These are phyloP conservation scores for Nemoura dubitans DNA, from an alignment of 2,888 invertebrate species.

Conservation along the genomic window DNA sequence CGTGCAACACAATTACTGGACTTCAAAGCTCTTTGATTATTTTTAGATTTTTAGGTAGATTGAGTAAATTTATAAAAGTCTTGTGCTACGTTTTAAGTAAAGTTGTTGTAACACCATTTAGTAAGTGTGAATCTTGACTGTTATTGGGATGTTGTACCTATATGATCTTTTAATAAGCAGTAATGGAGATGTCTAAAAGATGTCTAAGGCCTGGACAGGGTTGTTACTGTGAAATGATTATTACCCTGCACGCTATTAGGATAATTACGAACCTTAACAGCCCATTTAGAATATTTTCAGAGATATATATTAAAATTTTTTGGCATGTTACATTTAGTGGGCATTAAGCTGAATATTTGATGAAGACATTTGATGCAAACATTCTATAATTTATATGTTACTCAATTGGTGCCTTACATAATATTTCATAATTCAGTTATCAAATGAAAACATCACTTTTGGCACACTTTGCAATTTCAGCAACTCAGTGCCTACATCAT, in stretches of 20 bases:
- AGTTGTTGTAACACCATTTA: not conserved
- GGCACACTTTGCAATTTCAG: not conserved
- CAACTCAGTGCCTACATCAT: not conserved
- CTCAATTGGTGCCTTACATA: slow-evolving; percentile 3
- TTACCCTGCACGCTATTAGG: not conserved
- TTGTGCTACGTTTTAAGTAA: not conserved
- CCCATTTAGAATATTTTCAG: not conserved
- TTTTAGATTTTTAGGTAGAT: not conserved
- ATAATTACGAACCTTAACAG: not conserved
- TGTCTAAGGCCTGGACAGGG: not conserved
- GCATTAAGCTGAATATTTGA: not conserved
- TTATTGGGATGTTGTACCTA: not conserved
- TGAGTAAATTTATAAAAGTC: not conserved
- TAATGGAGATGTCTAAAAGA: not conserved
- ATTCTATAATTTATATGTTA: not conserved
- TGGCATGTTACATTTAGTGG: slow-evolving; percentile 1
- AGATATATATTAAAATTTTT: slow-evolving; percentile 36
- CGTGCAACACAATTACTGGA: not conserved
- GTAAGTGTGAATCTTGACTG: not conserved
- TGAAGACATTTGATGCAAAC: not conserved
- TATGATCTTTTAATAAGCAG: not conserved
- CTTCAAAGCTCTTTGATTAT: not conserved
- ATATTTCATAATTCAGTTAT: not conserved
- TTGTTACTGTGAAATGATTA: not conserved
- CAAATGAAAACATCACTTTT: not conserved